These are phyloP conservation scores for Ginglymostoma cirratum DNA, from an alignment of 2,113 vertebrate species.

Conservation along the genomic window DNA sequence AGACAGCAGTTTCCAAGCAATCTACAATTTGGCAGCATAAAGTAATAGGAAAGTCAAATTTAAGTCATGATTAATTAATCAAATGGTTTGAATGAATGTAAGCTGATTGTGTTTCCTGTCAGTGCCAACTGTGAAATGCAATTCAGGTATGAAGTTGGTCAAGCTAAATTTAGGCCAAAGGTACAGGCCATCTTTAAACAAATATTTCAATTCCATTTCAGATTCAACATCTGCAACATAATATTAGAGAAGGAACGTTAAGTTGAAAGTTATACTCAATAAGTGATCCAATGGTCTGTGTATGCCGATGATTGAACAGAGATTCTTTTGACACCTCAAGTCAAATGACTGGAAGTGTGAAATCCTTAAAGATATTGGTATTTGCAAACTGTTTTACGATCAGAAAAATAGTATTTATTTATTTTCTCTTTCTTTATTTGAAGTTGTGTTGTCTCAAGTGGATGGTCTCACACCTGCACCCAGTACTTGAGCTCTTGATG, in stretches of 20 bases:
- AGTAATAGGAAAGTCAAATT: constrained; percentile 21
- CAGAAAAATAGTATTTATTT: neutral
- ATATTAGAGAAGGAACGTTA: neutral
- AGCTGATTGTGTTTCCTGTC: neutral
- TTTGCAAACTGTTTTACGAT: neutral
- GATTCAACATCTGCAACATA: neutral
- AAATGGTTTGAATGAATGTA: neutral
- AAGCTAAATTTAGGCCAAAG: neutral
- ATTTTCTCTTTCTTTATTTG: neutral
- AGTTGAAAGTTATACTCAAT: neutral
- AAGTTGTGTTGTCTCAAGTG: neutral
- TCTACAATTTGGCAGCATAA: neutral
- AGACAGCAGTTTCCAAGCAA: constrained; percentile 17
- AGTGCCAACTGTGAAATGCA: constrained; percentile 4
- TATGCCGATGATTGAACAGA: no score
- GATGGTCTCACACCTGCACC: neutral
- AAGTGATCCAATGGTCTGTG: neutral
- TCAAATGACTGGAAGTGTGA: neutral
- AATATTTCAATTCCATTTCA: neutral
- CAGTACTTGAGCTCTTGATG: neutral
- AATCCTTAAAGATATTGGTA: neutral
- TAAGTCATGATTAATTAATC: constrained; percentile 14
- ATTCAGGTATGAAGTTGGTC: neutral
- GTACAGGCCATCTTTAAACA: neutral
- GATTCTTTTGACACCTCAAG: no score